Conservation (phyloP, 2,797 vertebrate species). For the Diplodus puntazzo region DNA sequence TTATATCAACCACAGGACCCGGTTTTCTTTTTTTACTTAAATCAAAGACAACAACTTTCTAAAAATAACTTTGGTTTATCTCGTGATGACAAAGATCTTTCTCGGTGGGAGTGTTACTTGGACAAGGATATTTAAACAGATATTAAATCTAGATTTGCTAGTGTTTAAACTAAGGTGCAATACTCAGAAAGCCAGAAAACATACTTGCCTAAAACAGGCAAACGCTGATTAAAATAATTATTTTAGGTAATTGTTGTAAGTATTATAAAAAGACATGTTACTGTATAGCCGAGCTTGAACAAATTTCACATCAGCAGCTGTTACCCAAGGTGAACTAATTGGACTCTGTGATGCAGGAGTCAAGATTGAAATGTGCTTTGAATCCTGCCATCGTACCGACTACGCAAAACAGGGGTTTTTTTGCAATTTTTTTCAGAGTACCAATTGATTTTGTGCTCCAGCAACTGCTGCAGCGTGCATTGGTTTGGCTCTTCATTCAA, state of each 20-base stretch:
- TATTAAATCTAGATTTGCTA: constrained; percentile 18
- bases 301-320: constrained; percentile 31
- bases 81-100: constrained; percentile 32
- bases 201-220: constrained; percentile 35
- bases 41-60: constrained; percentile 35
- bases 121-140: constrained; percentile 22
- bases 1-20: constrained; percentile 14
- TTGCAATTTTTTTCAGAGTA: constrained; percentile 8
- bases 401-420: constrained; percentile 6
- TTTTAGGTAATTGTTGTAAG: constrained; percentile 26
- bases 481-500: constrained; percentile 55
- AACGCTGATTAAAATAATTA: constrained; percentile 45
- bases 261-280: constrained; percentile 37
- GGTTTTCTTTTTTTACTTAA: constrained; percentile 6
- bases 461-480: constrained; percentile 42
- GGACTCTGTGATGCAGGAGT: constrained; percentile 19
- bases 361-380: constrained; percentile 28
- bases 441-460: constrained; percentile 42
- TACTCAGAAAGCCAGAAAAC: constrained; percentile 37
- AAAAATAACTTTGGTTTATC: constrained; percentile 72
- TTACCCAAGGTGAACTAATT: constrained; percentile 33
- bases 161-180: constrained; percentile 57
- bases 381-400: constrained; percentile 25
- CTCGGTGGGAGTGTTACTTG: constrained; percentile 34
- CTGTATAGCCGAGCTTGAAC: constrained; percentile 44